Base-by-base conservation (phyloP, 2,888 invertebrate genomes). In the Mimumesa dahlbomi region DNA sequence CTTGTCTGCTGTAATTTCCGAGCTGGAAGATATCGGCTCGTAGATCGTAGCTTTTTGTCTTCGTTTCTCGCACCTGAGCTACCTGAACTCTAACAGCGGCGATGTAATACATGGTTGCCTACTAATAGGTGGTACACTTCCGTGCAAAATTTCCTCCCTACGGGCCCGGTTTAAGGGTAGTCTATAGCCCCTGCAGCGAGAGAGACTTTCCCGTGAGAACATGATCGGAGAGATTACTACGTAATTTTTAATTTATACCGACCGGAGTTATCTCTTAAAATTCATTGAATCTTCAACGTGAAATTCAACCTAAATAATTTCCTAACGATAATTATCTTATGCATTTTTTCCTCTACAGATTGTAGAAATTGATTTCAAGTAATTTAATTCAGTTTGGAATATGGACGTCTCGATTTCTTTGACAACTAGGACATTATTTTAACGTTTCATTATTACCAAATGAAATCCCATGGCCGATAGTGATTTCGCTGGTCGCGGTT, bases 31-130 rank as follows among this genome's bases (percentile, higher is more conserved):
- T 56, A 45, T 62, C 40, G n/a, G 38, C 25, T 29, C 21, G 61
- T n/a, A 40, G 36, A 54, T 56, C 63, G 48, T 63, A 40, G 61
- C 61, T 43, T 49, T 52, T 50, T 43, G 14, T 38, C 18, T 53
- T 25, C 53, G 67, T 59, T 70, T 59, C 65, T 73, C 65, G 73
- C 83, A 73, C 84, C 85, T 79, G 73, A 63, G 70, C 58, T 72
- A 82, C 79, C 77, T 75, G 82, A 79, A 80, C 81, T 81, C 79
- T 64, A 49, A 50, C 53, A 52, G 58, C 86, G 54, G 49, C 64
- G 65, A 45, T 65, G 86, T 75, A 79, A 56, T 59, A 73, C 76
- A 71, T 42, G 82, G 78, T 77, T 84, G 86, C 85, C 82, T 84
- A 76, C 69, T 59, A 64, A 73, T 66, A 83, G 87, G 84, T 46